Conservation (phyloP, 2,113 vertebrate genomes). For the Aptenodytes forsteri region DNA sequence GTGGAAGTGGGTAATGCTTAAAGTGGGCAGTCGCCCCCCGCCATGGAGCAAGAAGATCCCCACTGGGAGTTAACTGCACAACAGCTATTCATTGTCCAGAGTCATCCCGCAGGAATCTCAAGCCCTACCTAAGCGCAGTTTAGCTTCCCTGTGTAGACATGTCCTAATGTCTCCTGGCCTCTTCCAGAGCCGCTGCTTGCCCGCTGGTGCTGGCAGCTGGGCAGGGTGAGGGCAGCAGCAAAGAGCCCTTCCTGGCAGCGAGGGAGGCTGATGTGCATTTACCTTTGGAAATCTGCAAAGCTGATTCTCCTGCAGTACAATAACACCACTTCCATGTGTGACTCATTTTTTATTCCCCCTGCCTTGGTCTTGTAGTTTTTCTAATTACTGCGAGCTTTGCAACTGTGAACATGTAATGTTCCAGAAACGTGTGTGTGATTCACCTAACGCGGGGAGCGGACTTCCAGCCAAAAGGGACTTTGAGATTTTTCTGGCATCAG, state of each 20-base stretch:
- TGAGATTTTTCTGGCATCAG: constrained; percentile 33
- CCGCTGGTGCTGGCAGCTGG: not conserved
- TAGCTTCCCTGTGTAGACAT: not conserved
- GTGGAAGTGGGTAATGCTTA: not conserved
- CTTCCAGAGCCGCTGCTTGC: not conserved
- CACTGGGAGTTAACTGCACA: not conserved
- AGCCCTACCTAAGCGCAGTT: accelerated
- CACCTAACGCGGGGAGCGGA: constrained; percentile 26
- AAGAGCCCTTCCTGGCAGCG: not conserved
- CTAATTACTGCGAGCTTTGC: constrained; percentile 56
- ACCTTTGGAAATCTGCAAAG: not conserved
- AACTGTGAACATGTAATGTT: constrained; percentile 52
- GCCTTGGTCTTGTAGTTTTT: constrained; percentile 47
- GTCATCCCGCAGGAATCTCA: not conserved
- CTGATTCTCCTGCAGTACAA: not conserved
- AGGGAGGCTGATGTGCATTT: not conserved
- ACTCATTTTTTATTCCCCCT: constrained; percentile 20
- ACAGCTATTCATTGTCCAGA: accelerated
- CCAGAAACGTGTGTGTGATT: constrained; percentile 58
- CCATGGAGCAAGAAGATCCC: not conserved
- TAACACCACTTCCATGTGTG: not conserved
- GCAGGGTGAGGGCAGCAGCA: not conserved
- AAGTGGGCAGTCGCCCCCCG: accelerated
- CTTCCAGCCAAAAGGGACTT: constrained; percentile 57
- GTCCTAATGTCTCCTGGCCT: not conserved